Conservation (phyloP, 2,113 vertebrate genomes). For the Salvelinus namaycush region DNA sequence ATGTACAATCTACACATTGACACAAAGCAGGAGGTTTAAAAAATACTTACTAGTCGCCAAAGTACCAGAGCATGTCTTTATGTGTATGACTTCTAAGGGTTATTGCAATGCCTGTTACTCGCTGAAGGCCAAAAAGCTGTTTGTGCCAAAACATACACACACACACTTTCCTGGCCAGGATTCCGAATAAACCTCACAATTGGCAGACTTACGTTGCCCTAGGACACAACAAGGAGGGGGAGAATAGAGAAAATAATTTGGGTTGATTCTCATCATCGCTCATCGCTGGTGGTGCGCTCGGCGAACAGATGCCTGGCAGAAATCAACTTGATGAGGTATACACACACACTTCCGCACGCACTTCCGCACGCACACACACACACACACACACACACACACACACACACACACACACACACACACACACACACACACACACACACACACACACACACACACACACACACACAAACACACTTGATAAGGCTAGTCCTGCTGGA, state of each 20-base stretch:
- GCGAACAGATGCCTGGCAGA: slow-evolving; percentile 46
- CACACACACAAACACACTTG: not conserved
- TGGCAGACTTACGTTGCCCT: slow-evolving; percentile 35
- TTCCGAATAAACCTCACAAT: slow-evolving; percentile 33
- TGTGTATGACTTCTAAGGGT: slow-evolving; percentile 6
- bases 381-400: not conserved
- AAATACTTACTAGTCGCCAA: too few species aligned
- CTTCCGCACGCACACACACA: not conserved
- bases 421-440: too few species aligned
- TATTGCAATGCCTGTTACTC: slow-evolving; percentile 22
- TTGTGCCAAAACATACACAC: slow-evolving; percentile 41
- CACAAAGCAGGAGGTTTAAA: too few species aligned
- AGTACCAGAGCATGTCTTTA: not conserved
- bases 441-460: not conserved
- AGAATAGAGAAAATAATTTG: slow-evolving; percentile 13
- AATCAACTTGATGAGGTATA: slow-evolving; percentile 18
- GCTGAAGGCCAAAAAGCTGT: slow-evolving; percentile 23
- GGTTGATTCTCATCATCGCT: slow-evolving; percentile 34
- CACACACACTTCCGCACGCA: not conserved
- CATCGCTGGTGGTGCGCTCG: slow-evolving; percentile 30
- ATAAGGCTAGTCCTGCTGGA: slow-evolving; percentile 33
- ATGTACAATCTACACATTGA: too few species aligned
- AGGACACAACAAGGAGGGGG: slow-evolving; percentile 23
- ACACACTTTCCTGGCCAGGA: slow-evolving; percentile 34
- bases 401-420: not conserved